Evolutionary conservation across 2,888 invertebrate species (phyloP).

Genomic region (Endomychus coccineus): DNA sequence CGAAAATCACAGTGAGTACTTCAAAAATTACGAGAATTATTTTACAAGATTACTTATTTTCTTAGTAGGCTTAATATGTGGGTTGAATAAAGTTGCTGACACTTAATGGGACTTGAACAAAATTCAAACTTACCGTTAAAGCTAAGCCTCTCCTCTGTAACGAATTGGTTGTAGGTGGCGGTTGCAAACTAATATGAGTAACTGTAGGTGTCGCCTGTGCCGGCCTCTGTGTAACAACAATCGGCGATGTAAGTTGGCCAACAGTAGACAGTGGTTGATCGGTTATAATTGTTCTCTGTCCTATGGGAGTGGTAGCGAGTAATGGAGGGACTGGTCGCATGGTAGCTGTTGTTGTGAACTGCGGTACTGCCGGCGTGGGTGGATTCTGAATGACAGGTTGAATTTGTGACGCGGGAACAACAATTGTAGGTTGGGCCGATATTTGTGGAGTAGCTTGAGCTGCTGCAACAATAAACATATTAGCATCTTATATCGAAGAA

Average conservation of each 20-base stretch:
- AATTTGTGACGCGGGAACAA: constrained; percentile 18
- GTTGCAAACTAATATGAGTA: constrained; percentile 51
- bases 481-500: neutral
- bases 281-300: constrained; percentile 34
- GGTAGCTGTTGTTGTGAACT: constrained; percentile 24
- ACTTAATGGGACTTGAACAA: too few relatives aligned
- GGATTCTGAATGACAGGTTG: constrained; percentile 17
- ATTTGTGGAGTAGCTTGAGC: constrained; percentile 24
- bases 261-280: constrained; percentile 30
- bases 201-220: constrained; percentile 42
- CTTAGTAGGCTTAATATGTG: too few relatives aligned
- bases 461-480: constrained; percentile 8
- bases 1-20: too few relatives aligned
- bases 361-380: constrained; percentile 22
- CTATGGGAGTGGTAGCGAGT: constrained; percentile 32
- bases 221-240: constrained; percentile 44
- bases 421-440: constrained; percentile 23
- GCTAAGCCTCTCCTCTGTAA: constrained; percentile 58
- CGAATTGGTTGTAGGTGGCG: constrained; percentile 47
- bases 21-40: too few relatives aligned
- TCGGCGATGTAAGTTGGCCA: constrained; percentile 47
- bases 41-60: too few relatives aligned
- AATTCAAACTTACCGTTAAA: constrained; percentile 51
- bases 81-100: too few relatives aligned
- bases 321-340: constrained; percentile 39